Evolutionary conservation across 2,113 vertebrate genomes (phyloP), one percentile per base, ranked within the genome.

Genomic region (Benitochromis conjunctus): DNA sequence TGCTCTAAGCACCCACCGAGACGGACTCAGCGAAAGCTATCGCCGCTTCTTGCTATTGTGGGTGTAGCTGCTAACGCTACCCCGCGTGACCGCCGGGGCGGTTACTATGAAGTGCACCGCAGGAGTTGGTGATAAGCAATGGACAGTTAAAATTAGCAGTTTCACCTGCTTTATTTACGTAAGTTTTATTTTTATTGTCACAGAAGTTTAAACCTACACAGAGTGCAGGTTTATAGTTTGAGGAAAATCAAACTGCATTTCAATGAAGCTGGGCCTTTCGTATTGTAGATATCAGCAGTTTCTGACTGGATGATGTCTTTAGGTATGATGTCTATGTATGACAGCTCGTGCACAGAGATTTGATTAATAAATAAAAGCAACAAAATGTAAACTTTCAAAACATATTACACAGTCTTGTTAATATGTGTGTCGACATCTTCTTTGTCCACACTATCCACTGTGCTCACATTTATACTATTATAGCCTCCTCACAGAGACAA

Each of bases 1-100:
- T 9, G 5, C 36, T 43, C 8, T 6, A 46, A 60, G 58, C 56
- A 54, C 36, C 8, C 18, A 60, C 56, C 36, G 29, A 43, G 10
- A 80, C 34, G 7, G n/a, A 26, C 13, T 3, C 18, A n/a, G 11
- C 69, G 2, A 46, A 85, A 8, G 24, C 4, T 11, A 78, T 62
- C 56, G 21, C 79, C 31, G 55, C 29, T 29, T 29, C 14, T 2
- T 31, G 53, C 76, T 43, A 9, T 2, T 21, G 43, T 34, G 38
- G 18, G 11, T 18, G 26, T 46, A 3, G 29, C 26, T n/a, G 18
- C 5, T 34, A 21, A 41, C 2, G 0, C 5, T 3, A 7, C 34
- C 55, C 9, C 3, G 56, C 10, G 48, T 53, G 86, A 26, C 43
- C 79, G 84, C 9, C 0, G 36, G 86, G 92, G 93, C 90, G 94